Evolutionary conservation across 2,888 invertebrate species (phyloP).

Genomic region (Hypercompe scribonia): DNA sequence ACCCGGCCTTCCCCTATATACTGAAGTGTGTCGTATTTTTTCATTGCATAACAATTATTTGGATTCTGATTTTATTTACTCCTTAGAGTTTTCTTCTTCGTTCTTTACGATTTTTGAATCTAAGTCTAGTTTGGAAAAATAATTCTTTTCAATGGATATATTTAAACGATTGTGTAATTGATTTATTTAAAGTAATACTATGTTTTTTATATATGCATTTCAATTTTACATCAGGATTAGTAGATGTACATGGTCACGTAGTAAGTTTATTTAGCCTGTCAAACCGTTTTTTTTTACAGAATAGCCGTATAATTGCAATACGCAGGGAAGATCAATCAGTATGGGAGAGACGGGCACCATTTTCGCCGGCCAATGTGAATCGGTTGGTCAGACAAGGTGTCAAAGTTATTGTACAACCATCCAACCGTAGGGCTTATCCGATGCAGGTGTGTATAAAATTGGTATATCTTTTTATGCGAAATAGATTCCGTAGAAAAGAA

Average conservation of each 20-base stretch:
- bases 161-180: background rate
- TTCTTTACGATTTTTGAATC: background rate
- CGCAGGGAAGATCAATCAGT: constrained; percentile 97
- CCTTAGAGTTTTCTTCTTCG: background rate
- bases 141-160: background rate
- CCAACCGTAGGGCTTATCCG: constrained; percentile 98
- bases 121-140: background rate
- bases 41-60: background rate
- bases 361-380: constrained; percentile 96
- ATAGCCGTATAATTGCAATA: constrained; percentile 92
- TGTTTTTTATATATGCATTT: background rate
- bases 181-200: background rate
- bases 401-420: constrained; percentile 98
- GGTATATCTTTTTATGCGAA: background rate
- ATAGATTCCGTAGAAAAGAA: background rate
- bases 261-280: background rate
- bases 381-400: constrained; percentile 95
- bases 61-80: background rate
- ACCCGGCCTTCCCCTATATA: no score
- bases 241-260: background rate
- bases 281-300: constrained; percentile 61
- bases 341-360: constrained; percentile 98
- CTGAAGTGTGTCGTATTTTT: no score
- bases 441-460: constrained; percentile 91
- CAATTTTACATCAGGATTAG: no score